Conservation (phyloP, 2,113 vertebrate genomes). For the Dicentrarchus labrax region DNA sequence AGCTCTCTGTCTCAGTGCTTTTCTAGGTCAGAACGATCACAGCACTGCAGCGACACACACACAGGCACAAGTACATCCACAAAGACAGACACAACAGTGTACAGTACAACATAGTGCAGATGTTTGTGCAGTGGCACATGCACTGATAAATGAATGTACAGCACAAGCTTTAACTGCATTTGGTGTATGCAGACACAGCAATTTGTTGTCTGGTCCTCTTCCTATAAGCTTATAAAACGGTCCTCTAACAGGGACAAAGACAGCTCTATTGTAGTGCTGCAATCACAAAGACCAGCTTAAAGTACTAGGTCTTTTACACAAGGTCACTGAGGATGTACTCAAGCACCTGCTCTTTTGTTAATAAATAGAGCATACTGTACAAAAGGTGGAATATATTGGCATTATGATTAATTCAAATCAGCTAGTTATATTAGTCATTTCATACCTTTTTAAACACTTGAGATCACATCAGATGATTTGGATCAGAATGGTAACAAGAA, state of each 20-base stretch:
- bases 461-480: not conserved
- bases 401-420: not conserved
- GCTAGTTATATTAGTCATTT: not conserved
- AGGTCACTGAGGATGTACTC: constrained; percentile 3
- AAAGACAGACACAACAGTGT: constrained; percentile 3
- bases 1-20: constrained; percentile 72
- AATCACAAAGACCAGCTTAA: not conserved
- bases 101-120: constrained; percentile 1
- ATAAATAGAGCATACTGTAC: not conserved
- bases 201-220: constrained; percentile 18
- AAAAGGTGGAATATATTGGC: not conserved
- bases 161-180: constrained; percentile 13
- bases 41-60: constrained; percentile 59
- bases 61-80: constrained; percentile 10
- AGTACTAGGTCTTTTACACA: constrained; percentile 8
- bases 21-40: constrained; percentile 80
- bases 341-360: not conserved
- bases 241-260: constrained; percentile 5
- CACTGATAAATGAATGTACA: not conserved
- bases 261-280: not conserved
- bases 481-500: not conserved
- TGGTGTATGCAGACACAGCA: not conserved
- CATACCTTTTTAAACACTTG: not conserved
- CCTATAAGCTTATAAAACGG: not conserved
- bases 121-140: not conserved